Base-by-base conservation (phyloP, 2,113 vertebrate genomes). In the Ptilorrhoa leucosticta region DNA sequence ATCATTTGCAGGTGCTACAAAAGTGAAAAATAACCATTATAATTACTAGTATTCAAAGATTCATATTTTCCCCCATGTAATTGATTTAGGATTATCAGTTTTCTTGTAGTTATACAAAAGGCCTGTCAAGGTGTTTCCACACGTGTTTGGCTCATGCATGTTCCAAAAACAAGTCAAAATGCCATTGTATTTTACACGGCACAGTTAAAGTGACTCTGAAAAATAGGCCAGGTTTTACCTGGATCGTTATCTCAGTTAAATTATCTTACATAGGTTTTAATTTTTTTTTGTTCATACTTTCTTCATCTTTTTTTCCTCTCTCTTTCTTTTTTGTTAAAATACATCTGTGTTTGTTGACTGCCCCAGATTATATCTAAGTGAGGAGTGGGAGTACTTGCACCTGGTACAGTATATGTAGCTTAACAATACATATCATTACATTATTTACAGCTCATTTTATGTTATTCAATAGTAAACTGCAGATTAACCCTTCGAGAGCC, bases 11-110 rank as follows among this genome's bases (percentile, higher is more conserved):
- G 99, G 99, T 99, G 99, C 98, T 99, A 98, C 98, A 98, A 98
- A 98, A 99, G 99, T 99, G 98, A 99, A 99, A 99, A 99, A 99
- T 99, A 99, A 99, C 99, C 98, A 98, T 99, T 99, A 99, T 99
- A 99, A 99, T 99, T 99, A 99, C 99, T 98, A 98, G 99, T 98
- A 99, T 99, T 99, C 99, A 99, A 99, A 99, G 99, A 99, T 98
- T 99, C 98, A 97, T 98, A 98, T 99, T 98, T 98, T 98, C 98
- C 97, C 97, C 92, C 84, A 28, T 98, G 98, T 98, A 98, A 98
- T 98, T 98, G 98, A 99, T 98, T 98, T 98, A 98, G 98, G 98
- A 99, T 99, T 99, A 99, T 99, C 98, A 98, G 98, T 98, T 98
- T 99, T 98, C 98, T 99, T 98, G 98, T 99, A 98, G 98, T 98